Evolutionary conservation across 53 echinoderm and acorn worm species (phyloP), one percentile per base, ranked within the genome.

Genomic region (Echinometra lucunter): DNA sequence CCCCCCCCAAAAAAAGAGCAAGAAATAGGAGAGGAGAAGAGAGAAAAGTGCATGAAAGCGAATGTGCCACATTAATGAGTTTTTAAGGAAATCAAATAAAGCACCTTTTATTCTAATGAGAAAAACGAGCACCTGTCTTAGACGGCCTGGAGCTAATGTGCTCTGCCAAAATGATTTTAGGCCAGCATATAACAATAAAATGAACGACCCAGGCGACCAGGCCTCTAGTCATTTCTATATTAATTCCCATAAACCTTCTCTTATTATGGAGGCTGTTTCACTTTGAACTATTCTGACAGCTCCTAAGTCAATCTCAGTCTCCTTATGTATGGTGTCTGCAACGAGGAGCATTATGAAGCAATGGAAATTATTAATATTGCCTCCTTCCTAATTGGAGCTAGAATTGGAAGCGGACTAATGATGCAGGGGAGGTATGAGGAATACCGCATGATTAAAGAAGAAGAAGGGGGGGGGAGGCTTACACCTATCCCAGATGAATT

Each of bases 231-330:
- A 49, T 47, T 85, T 49, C n/a, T 45, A 47, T 85, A 85, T 85
- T 85, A 30, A 13, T 16, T 28, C 53, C 21, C 44, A 44, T 23
- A 81, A 44, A 81, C 49, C 49, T 9, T 49, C 49, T 85, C n/a
- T 47, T 49, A 45, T 85, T 85, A 47, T 85, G 9, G 40, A 16
- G 15, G 49, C 53, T 85, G 12, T 28, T 85, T 16, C 9, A 85
- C 85, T 85, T n/a, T 85, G 85, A 85, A 49, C 85, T 28, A 21
- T 49, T 85, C 12, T 85, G 85, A 85, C 85, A 85, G 85, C 85
- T 85, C 49, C 2, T 49, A 85, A 85, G 85, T 47, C 47, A 85
- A 47, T 85, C 85, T 85, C 12, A 49, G 85, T 49, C 15, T 81
- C 40, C 44, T 40, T 23, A 2, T 81, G 81, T 30, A 85, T 28